Evolutionary conservation across 1,140 invertebrate species (phyloP), one percentile per base, ranked within the genome.

Genomic region (Acromyrmex charruanus): DNA sequence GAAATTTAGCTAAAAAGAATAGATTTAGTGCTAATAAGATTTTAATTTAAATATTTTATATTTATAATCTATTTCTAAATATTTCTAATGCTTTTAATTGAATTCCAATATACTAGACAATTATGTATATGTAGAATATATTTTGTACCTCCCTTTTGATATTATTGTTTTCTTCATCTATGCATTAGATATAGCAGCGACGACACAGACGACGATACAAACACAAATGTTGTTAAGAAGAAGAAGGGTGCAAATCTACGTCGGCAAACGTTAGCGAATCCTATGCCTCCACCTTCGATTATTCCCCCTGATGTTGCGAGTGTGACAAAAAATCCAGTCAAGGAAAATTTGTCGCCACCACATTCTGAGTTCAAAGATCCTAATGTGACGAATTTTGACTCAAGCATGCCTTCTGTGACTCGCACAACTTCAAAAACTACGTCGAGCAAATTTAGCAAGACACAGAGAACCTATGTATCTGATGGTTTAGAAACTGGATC

Each of bases 401-500:
- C 86, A 12, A 65, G 58, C n/a, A 28, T 81, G n/a, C n/a, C 81
- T 5, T 80, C 72, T 5, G 77, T 87, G 18, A 92, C 25, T 74
- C 85, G 91, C 51, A 71, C 81, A 0, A 6, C 85, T n/a, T 72
- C 80, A 10, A 94, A 91, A 88, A 92, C 16, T 58, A 88, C 88
- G 0, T 90, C 89, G 28, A 92, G 90, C n/a, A 94, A 93, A 61
- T 88, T 87, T 53, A 95, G 92, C 0, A 96, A 95, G 77, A 96
- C 92, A 0, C 96, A 95, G 86, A 94, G 93, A 87, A 90, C 93
- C 0, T 91, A 84, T n/a, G 91, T 95, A 25, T 95, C 95, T 55
- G 96, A 96, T 85, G 96, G 96, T 28, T 95, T 96, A 77, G 96
- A 96, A 87, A 96, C 96, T 2, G 96, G 96, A 16, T 96, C 96